Percentiles rank a stretch among this genome's conserved stretches.
phyloP scores from a whole-genome alignment of 1,140 invertebrate genomes.

The Bombus waltoni region DNA sequence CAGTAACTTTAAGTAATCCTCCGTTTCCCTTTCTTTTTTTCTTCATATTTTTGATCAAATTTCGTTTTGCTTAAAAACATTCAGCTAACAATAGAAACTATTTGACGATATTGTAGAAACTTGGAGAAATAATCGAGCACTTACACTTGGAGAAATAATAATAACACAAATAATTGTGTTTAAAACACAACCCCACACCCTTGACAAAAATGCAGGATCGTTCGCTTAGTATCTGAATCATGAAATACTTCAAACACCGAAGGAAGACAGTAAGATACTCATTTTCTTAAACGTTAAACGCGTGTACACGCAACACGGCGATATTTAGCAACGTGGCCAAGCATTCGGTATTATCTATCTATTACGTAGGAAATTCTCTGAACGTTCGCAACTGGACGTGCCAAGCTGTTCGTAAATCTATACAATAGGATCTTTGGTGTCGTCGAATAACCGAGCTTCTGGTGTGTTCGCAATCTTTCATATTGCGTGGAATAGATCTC shows the following conservation, averaged over 20 bases:
- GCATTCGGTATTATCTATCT: background rate
- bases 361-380: background rate
- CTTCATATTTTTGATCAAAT: too few relatives aligned
- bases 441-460: background rate
- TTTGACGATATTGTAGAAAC: too few relatives aligned
- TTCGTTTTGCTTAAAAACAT: too few relatives aligned
- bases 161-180: too few relatives aligned
- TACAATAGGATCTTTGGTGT: background rate
- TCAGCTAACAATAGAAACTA: too few relatives aligned
- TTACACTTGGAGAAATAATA: too few relatives aligned
- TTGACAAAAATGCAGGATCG: too few relatives aligned
- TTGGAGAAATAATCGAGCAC: too few relatives aligned
- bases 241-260: background rate
- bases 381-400: background rate
- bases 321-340: background rate
- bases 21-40: too few relatives aligned
- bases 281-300: background rate
- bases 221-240: too few relatives aligned
- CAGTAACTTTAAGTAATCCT: too few relatives aligned
- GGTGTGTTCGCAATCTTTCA: background rate
- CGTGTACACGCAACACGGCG: too few relatives aligned
- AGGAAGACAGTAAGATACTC: background rate
- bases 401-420: background rate
- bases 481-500: background rate
- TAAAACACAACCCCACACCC: accelerated